Conservation (phyloP, 2,797 vertebrate species). For the Amniataba percoides region DNA sequence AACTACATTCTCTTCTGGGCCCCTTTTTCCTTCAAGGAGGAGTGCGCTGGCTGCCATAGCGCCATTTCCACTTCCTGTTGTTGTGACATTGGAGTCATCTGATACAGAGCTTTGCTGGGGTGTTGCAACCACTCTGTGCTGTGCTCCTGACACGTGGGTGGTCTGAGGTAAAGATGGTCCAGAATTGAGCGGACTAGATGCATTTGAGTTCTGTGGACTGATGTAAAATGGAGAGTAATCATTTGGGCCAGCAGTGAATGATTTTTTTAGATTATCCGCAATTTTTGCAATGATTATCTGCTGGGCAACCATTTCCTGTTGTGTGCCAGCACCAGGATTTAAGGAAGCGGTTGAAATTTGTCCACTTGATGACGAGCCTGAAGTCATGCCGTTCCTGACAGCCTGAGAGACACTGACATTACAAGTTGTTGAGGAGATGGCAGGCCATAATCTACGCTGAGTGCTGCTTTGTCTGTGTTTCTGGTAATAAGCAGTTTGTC, state of each 20-base stretch:
- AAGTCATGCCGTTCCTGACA: background rate
- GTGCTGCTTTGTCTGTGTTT: background rate
- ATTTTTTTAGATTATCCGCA: rapidly evolving
- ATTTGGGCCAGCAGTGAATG: background rate
- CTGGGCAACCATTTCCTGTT: background rate
- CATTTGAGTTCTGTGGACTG: background rate
- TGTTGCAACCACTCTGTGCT: background rate
- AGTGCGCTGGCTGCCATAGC: background rate
- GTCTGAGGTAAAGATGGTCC: constrained; percentile 2
- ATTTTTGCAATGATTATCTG: background rate
- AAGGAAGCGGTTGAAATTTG: background rate
- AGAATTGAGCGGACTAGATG: background rate
- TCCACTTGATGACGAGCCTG: background rate
- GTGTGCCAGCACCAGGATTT: background rate
- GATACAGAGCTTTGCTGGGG: constrained; percentile 10
- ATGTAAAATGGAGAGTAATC: rapidly evolving
- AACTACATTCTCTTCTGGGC: background rate
- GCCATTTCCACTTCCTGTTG: background rate
- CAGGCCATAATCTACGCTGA: background rate
- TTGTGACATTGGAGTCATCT: background rate
- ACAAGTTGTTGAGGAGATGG: background rate
- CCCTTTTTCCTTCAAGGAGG: background rate
- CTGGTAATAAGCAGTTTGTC: constrained; percentile 8
- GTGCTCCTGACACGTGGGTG: background rate
- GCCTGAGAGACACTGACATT: background rate